Evolutionary conservation across 2,888 invertebrate genomes (phyloP).

Genomic region (Bellardia bayeri): DNA sequence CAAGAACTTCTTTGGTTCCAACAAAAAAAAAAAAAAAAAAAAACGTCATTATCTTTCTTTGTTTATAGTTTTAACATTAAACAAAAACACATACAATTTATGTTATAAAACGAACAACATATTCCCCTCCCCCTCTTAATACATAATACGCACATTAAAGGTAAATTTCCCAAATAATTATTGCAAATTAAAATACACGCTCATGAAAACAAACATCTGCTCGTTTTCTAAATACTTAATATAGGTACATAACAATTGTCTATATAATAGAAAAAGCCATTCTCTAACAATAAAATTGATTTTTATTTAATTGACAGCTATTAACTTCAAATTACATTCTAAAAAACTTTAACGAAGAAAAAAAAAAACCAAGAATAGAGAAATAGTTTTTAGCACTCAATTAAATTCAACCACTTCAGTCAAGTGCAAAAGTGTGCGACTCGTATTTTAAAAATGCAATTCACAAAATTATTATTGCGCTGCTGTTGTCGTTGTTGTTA

Average conservation of each 20-base stretch:
- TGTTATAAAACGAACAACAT: too few species aligned
- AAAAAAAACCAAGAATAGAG: conserved; percentile 10
- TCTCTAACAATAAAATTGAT: conserved; percentile 32
- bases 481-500: conserved; percentile 22
- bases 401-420: conserved; percentile 71
- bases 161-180: conserved; percentile 17
- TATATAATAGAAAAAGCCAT: conserved; percentile 39
- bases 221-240: conserved; percentile 6
- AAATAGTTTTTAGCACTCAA: conserved; percentile 70
- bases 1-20: too few species aligned
- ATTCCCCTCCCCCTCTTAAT: too few species aligned
- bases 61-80: neutral
- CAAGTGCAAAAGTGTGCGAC: conserved; percentile 72
- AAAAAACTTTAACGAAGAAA: conserved; percentile 7
- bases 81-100: neutral
- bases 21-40: too few species aligned
- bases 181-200: neutral
- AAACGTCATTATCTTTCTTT: too few species aligned
- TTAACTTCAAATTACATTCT: conserved; percentile 64
- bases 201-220: conserved; percentile 16
- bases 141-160: neutral
- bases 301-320: conserved; percentile 62
- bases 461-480: conserved; percentile 46
- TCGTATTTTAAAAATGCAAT: conserved; percentile 60
- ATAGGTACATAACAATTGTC: conserved; percentile 30